Base-by-base conservation (phyloP, 2,113 vertebrate species). In the Oplegnathus fasciatus region DNA sequence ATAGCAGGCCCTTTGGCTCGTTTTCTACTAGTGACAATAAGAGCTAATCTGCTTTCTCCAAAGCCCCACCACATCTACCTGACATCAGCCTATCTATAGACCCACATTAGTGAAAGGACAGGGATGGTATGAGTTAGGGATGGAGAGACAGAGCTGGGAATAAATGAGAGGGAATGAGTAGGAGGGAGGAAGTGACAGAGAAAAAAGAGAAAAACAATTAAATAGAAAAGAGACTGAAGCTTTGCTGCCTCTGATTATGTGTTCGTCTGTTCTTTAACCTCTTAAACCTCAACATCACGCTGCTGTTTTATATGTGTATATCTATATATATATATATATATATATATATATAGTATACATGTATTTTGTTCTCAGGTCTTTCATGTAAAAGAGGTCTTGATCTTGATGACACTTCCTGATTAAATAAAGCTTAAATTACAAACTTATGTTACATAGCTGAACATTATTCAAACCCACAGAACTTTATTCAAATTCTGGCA, bases 21-120 rank as follows among this genome's bases (percentile, higher is more conserved):
- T 83, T 91, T 91, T 91, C 75, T 91, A 42, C 87, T 54, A 68
- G 84, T 85, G 88, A 95, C 93, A 94, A 92, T 88, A 82, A 83
- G 83, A 81, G 55, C 66, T 94, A 92, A 95, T 95, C 90, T 88
- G 80, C 85, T 91, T 91, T 84, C 86, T 82, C 88, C 65, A 85
- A 87, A 87, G 80, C 86, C 73, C 40, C n/a, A 71, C 77, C 84
- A 82, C 81, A 78, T 76, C 82, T 82, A 83, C 82, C 80, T 88
- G 69, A 86, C 66, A 80, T 50, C 28, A 68, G 52, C 40, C 83
- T 70, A 60, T 87, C 75, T 87, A 75, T 32, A 83, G 75, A 48
- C 54, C 37, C 44, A 70, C 37, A 28, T 62, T 10, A 42, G 32
- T 9, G 44, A 46, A 84, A 61, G 75, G 42, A 73, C 28, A 74